Evolutionary conservation across 2,113 vertebrate genomes (phyloP), one percentile per base, ranked within the genome.

Genomic region (Hyperopisus bebe): DNA sequence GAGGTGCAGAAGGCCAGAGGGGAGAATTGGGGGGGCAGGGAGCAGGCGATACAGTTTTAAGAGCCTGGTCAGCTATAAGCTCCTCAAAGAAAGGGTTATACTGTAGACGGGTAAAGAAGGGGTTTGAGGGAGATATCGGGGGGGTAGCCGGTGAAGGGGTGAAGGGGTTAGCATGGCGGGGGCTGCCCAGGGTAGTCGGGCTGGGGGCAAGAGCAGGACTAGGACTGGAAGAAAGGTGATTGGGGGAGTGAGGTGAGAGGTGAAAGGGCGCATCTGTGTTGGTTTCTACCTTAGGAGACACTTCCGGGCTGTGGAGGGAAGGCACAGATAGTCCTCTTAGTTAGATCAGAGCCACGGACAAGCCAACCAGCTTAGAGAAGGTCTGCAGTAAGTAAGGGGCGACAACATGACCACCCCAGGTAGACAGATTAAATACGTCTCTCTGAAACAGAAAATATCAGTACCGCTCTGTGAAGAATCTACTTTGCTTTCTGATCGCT

Each of bases 251-350:
- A 93, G 94, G 92, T 95, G 94, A 92, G 93, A 89, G 90, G 66
- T 91, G 90, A 94, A 89, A 90, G 93, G 93, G 92, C 93, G 96
- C 95, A 90, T 95, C 96, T 94, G 95, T 95, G 96, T 94, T 95
- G 95, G 96, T 92, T 95, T 97, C 96, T 97, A 96, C 95, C 95
- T 96, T 96, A 96, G 96, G 96, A 96, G 96, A 97, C 95, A 97
- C 96, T 96, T 97, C 96, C 95, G 95, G 95, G 97, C 97, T 99
- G 97, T 97, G 97, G 97, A 98, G 97, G 96, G 95, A 97, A 98
- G 94, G 96, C 94, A 98, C 92, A 95, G 95, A 93, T 94, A 94
- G 95, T 96, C 96, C 97, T 96, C 95, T 93, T 92, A 94, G 95
- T 98, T 97, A 98, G 96, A 96, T 94, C 93, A 84, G 90, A 85